Base-by-base conservation (phyloP, 92 coral and sea anemone genomes). In the Epizoanthus scotinus region DNA sequence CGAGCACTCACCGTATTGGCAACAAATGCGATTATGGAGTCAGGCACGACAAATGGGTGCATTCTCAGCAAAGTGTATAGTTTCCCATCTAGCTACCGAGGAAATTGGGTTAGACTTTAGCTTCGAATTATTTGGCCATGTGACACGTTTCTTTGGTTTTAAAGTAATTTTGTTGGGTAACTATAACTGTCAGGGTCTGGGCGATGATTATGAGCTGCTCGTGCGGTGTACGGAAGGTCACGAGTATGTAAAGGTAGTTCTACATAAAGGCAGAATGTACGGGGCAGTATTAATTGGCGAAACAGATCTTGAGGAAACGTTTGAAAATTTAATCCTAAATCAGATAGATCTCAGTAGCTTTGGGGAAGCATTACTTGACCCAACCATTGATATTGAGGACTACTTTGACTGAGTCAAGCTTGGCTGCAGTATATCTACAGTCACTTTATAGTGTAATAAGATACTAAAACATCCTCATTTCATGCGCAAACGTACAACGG, bases 21-120 rank as follows among this genome's bases (percentile, higher is more conserved):
- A 93, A 61, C 99, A 95, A 73, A 95, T 95, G 98, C 87, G 98
- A 67, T 85, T 95, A 13, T 95, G 99, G 99, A 95, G 85, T n/a
- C 99, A 95, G 64, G 99, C 98, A 34, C 84, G 94, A 29, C 96
- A 88, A 68, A 95, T 95, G 99, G 99, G 99, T 22, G 83, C 94
- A 31, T 95, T 91, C 85, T 93, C 98, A 2, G 99, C 99, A 7
- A 86, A 84, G 77, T 95, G 96, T 57, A 95, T 95, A 95, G 52
- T 65, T 3, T 78, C 90, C 5, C 91, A 92, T 69, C 61, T 64
- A 49, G 78, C 74, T 31, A 85, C 67, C 14, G 88, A 88, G 31
- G 91, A 91, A 62, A 87, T 87, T 22, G 36, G 80, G 22, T 81
- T 87, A 88, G 99, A 95, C 78, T 95, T 93, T 63, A 93, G 94